A percentile compares a stretch with the other conserved stretches of the same genome.
Evolutionary conservation across 2,888 invertebrate genomes (phyloP).

Genomic region (Muschampia plurimacula): DNA sequence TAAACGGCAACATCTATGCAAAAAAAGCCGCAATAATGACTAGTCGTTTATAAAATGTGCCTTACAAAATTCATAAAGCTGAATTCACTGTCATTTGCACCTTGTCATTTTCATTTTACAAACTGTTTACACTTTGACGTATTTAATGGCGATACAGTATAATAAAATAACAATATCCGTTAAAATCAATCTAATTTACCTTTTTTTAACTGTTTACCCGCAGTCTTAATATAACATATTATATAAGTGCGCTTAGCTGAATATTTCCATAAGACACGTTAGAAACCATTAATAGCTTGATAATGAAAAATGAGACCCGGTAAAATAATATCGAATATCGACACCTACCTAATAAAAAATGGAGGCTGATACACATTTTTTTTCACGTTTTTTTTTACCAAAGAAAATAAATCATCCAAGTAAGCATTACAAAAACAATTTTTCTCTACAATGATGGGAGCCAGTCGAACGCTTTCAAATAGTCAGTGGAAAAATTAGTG

Average conservation of each 20-base stretch:
- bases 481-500: slow-evolving; percentile 45
- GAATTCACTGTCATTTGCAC: slow-evolving; percentile 17
- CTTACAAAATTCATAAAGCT: slow-evolving; percentile 35
- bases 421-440: slow-evolving; percentile 7
- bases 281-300: no score
- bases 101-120: background rate
- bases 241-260: no score
- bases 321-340: no score
- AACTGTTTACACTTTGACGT: background rate
- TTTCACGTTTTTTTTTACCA: background rate
- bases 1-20: slow-evolving; percentile 33
- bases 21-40: slow-evolving; percentile 32
- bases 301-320: no score
- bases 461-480: slow-evolving; percentile 25
- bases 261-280: no score
- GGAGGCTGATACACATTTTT: no score
- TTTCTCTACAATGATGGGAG: background rate
- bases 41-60: slow-evolving; percentile 34
- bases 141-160: background rate
- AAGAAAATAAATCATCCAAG: slow-evolving; percentile 7
- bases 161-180: no score
- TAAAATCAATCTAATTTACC: no score
- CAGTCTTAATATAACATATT: no score
- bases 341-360: no score
- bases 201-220: no score